Evolutionary conservation across 2,113 vertebrate genomes (phyloP).

Genomic region (Xiphophorus couchianus): DNA sequence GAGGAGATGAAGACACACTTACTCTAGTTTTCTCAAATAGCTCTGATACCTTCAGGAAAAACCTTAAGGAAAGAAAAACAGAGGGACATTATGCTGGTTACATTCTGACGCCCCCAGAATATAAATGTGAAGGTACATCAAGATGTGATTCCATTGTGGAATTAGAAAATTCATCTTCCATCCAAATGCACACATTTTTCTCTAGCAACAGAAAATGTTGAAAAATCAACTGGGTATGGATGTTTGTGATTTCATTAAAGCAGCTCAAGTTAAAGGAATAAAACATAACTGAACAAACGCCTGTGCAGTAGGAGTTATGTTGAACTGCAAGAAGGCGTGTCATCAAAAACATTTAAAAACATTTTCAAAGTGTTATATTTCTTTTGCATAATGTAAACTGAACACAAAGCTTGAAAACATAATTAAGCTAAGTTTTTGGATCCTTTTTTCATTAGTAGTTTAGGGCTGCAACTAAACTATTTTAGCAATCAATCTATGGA

Average conservation of each 20-base stretch:
- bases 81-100: background rate
- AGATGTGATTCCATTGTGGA: background rate
- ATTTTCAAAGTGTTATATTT: background rate
- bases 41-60: slow-evolving; percentile 97
- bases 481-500: no score
- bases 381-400: background rate
- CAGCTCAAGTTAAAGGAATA: background rate
- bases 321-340: no score
- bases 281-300: no score
- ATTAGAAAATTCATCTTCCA: no score
- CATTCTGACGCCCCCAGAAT: background rate
- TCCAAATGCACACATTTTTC: background rate
- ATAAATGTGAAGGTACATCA: background rate
- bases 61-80: slow-evolving; percentile 77
- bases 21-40: slow-evolving; percentile 98
- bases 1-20: slow-evolving; percentile 44
- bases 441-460: background rate
- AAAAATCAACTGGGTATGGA: no score
- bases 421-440: no score
- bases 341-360: background rate
- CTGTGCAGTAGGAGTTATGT: no score
- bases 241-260: background rate
- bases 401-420: no score
- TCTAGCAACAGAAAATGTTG: background rate
- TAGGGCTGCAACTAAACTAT: no score